These are phyloP conservation scores for Drosophila testacea DNA, from an alignment of 2,888 invertebrate species.

Conservation along the genomic window DNA sequence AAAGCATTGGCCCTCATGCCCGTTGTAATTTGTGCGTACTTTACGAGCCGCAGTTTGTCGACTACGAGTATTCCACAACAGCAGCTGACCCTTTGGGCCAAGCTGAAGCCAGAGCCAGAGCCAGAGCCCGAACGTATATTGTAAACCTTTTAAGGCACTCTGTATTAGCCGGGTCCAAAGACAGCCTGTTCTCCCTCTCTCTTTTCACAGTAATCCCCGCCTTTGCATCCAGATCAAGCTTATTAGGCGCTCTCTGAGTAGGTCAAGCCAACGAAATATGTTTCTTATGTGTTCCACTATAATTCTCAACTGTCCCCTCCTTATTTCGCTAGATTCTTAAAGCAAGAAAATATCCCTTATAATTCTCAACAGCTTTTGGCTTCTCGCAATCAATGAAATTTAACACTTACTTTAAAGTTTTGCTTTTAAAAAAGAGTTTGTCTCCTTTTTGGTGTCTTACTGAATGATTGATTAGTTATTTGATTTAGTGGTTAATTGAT, in stretches of 20 bases:
- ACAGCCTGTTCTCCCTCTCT: background rate
- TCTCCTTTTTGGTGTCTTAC: background rate
- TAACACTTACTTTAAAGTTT: background rate
- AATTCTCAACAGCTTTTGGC: background rate
- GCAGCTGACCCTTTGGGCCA: conserved; percentile 50
- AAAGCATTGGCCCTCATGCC: conserved; percentile 25
- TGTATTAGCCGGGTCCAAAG: conserved; percentile 26
- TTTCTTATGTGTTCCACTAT: background rate
- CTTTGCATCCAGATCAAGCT: conserved; percentile 32
- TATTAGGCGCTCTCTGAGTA: conserved; percentile 15
- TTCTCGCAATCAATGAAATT: background rate
- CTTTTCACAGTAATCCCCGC: conserved; percentile 16
- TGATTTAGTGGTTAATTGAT: too few relatives aligned
- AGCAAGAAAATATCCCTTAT: background rate
- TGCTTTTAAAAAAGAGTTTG: background rate
- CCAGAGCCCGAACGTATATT: conserved; percentile 8
- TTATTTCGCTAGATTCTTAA: background rate
- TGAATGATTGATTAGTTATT: too few relatives aligned
- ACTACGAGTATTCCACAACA: conserved; percentile 23
- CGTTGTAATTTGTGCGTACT: conserved; percentile 51
- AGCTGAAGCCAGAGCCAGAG: background rate
- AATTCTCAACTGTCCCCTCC: conserved; percentile 12
- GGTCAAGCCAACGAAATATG: conserved; percentile 22
- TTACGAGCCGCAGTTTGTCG: conserved; percentile 42
- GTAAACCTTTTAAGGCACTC: conserved; percentile 55